Evolutionary conservation across 1,140 invertebrate species (phyloP).

Genomic region (Zaprionus ghesquierei): DNA sequence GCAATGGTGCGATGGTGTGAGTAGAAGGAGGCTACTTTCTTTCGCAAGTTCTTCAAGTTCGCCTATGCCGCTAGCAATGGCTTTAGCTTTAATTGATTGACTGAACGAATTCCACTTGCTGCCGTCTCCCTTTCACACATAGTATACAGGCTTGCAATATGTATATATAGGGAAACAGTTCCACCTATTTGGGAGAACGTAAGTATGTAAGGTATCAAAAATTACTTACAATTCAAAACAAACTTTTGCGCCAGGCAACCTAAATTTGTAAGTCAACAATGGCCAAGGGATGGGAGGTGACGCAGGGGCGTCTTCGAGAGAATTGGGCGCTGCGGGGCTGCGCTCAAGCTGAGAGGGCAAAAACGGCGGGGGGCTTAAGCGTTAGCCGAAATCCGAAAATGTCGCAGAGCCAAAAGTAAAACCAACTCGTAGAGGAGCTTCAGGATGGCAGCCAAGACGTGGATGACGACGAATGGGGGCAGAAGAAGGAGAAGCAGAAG

Average conservation of each 20-base stretch:
- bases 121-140: neutral
- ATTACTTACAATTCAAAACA: slow-evolving; percentile 80
- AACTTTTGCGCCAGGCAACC: slow-evolving; percentile 74
- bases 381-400: slow-evolving; percentile 74
- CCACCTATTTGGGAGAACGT: slow-evolving; percentile 39
- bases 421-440: slow-evolving; percentile 37
- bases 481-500: neutral
- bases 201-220: slow-evolving; percentile 71
- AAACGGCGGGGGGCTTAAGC: slow-evolving; percentile 44
- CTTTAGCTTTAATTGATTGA: slow-evolving; percentile 73
- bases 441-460: neutral
- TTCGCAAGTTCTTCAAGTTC: slow-evolving; percentile 9
- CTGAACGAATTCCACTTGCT: slow-evolving; percentile 23
- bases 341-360: neutral
- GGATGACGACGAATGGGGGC: neutral
- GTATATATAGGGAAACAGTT: slow-evolving; percentile 44
- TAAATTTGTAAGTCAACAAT: slow-evolving; percentile 80
- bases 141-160: neutral
- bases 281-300: slow-evolving; percentile 22
- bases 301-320: neutral
- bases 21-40: neutral
- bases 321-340: neutral
- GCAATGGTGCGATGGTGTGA: neutral
- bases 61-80: slow-evolving; percentile 15
- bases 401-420: slow-evolving; percentile 67